Base-by-base conservation (phyloP, 2,797 vertebrate genomes). In the Sciaenops ocellatus region DNA sequence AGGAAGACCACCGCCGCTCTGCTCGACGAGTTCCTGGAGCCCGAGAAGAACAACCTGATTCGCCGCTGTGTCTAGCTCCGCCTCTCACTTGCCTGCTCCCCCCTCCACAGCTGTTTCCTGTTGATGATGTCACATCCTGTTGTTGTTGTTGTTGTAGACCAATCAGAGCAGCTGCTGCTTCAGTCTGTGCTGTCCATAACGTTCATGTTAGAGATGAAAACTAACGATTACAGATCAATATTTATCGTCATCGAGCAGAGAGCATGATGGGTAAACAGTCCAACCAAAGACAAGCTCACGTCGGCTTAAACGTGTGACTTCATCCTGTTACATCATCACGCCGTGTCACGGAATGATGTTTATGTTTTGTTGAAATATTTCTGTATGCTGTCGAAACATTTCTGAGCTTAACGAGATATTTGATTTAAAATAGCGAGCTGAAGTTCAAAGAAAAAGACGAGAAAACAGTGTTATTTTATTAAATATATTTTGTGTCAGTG, bases 11-110 rank as follows among this genome's bases (percentile, higher is more conserved):
- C 97, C 0, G 88, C 87, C 0, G 93, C 95, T 66, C 83, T 99
- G 69, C 90, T 99, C 51, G 95, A 96, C 30, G 89, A 98, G 81
- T 99, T 97, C 84, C 96, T 99, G 13, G 95, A 99, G 62, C 98
- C 98, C 0, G 96, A 95, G 64, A 97, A 94, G 93, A 99, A 99
- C 28, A 92, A 96, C 78, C 94, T 99, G 81, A 93, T 92, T 81
- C 95, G 95, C 88, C 96, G 97, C 80, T 92, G 88, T 0, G 38
- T 93, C 1, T 98, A 95, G 85, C 61, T 16, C 72, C 28, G 20
- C 79, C 74, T 12, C 38, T 48, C 4, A 3, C 3, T 1, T 5
- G 16, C 30, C 50, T 3, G 18, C 8, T 46, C 51, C 3, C 26
- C 22, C 26, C 17, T 42, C 24, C 12, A 26, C 51, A 16, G 48